Conservation (phyloP, 2,113 vertebrate genomes). For the Hippocampus comes region DNA sequence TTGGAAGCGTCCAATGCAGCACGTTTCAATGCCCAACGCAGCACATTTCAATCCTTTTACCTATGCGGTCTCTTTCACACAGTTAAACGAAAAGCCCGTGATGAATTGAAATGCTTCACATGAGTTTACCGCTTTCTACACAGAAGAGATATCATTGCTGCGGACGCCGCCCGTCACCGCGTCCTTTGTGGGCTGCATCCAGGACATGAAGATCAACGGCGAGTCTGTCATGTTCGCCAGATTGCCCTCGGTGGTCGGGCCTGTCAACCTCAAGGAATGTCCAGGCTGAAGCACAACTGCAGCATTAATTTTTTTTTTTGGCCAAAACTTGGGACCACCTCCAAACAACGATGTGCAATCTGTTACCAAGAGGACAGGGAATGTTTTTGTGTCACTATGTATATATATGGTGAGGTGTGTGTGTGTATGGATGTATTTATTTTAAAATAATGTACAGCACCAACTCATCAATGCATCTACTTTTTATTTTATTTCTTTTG, state of each 20-base stretch:
- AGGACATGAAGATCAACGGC: conserved; percentile 77
- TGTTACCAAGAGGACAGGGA: conserved; percentile 55
- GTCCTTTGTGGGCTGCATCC: conserved; percentile 83
- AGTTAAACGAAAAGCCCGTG: neutral
- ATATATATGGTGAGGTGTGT: conserved; percentile 11
- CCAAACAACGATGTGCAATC: conserved; percentile 62
- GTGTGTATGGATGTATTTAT: conserved; percentile 64
- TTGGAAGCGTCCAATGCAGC: too few species aligned
- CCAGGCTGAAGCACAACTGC: conserved; percentile 64
- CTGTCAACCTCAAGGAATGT: conserved; percentile 82
- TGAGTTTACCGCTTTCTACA: neutral
- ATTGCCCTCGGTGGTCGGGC: conserved; percentile 72
- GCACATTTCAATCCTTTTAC: too few species aligned
- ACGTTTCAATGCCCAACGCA: too few species aligned
- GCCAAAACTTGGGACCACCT: conserved; percentile 56
- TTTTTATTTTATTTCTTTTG: conserved; percentile 12
- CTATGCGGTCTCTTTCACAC: neutral
- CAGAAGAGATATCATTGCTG: conserved; percentile 29
- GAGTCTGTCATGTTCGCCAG: conserved; percentile 68
- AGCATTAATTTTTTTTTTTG: neutral
- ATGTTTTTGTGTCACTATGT: conserved; percentile 49
- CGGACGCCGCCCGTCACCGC: conserved; percentile 68
- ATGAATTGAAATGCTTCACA: neutral
- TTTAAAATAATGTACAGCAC: conserved; percentile 40
- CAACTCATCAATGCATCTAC: conserved; percentile 30